Percentiles rank a stretch among this genome's conserved stretches.
These are phyloP conservation scores for Bactericera cockerelli DNA, from an alignment of 1,140 invertebrate species.

Conservation along the genomic window DNA sequence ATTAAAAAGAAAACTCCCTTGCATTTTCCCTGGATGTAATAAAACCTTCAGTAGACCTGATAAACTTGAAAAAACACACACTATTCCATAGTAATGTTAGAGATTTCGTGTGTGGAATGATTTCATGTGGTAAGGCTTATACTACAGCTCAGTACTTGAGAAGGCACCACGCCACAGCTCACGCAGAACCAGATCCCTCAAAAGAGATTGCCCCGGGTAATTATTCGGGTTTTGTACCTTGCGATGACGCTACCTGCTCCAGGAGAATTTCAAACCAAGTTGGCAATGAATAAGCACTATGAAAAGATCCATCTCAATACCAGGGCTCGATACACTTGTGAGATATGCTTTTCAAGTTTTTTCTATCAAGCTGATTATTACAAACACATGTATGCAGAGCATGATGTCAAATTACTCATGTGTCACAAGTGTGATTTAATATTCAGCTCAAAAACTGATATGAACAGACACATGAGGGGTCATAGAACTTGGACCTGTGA, in stretches of 20 bases:
- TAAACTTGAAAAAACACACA: no score
- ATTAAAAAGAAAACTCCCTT: no score
- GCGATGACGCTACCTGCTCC: not conserved
- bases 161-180: not conserved
- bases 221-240: no score
- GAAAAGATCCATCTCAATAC: not conserved
- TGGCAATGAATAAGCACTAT: not conserved
- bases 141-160: not conserved
- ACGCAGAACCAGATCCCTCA: not conserved
- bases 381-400: not conserved
- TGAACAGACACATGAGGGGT: not conserved
- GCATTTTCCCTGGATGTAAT: no score
- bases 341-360: not conserved
- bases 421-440: not conserved
- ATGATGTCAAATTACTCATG: not conserved
- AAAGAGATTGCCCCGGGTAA: not conserved
- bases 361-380: not conserved
- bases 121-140: not conserved
- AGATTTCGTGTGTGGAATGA: not conserved
- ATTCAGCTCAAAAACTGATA: not conserved
- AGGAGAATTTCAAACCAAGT: not conserved
- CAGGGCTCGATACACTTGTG: not conserved
- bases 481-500: conserved; percentile 4
- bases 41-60: no score
- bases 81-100: not conserved